Conservation (phyloP, 2,797 vertebrate species). For the Tragelaphus eurycerus region DNA sequence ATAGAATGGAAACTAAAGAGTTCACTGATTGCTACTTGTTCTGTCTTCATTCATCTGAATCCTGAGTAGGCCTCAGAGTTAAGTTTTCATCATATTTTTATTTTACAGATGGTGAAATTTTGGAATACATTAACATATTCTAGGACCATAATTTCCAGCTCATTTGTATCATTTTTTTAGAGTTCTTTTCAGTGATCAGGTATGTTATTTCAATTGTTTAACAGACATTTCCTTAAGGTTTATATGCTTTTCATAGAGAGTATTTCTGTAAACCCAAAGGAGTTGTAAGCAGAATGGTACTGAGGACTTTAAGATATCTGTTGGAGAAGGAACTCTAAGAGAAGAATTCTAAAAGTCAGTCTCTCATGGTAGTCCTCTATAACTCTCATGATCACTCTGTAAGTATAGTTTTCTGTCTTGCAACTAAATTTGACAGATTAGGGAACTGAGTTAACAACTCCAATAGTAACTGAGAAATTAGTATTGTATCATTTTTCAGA, state of each 20-base stretch:
- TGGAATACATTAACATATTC: neutral
- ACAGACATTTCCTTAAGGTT: neutral
- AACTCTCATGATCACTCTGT: neutral
- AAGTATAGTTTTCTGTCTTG: neutral
- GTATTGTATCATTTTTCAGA: neutral
- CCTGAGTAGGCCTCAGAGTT: neutral
- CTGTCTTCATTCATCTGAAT: neutral
- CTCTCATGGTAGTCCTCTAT: neutral
- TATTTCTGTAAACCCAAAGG: neutral
- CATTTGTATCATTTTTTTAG: neutral
- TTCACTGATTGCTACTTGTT: neutral
- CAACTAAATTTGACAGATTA: neutral
- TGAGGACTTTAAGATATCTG: neutral
- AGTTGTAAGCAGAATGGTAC: neutral
- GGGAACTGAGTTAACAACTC: neutral
- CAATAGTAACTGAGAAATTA: neutral
- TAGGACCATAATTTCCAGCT: neutral
- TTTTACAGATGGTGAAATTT: neutral
- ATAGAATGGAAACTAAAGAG: neutral
- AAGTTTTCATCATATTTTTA: conserved; percentile 17
- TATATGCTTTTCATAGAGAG: neutral
- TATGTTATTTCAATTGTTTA: neutral
- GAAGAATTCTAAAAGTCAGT: neutral
- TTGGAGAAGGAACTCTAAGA: neutral
- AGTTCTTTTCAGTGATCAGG: neutral